phyloP scores from a whole-genome alignment of 1,140 invertebrate species.

The Drosophila tsacasi region DNA sequence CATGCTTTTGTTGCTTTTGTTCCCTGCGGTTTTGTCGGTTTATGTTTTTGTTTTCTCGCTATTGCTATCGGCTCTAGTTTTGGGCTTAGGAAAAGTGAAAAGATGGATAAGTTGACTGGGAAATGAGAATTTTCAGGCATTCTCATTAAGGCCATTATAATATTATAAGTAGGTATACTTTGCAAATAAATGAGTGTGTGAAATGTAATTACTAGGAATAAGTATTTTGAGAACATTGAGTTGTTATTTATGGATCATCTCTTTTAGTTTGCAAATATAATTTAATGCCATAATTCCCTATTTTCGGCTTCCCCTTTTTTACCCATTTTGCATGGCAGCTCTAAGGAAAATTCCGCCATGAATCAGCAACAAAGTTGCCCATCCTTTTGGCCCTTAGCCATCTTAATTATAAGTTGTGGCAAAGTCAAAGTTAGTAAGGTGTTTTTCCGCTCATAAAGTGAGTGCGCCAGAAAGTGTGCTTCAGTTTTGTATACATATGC shows the following conservation, averaged over 20 bases:
- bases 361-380: constrained; percentile 34
- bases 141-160: constrained; percentile 15
- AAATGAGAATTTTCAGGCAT: constrained; percentile 9
- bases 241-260: neutral
- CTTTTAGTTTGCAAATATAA: neutral
- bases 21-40: constrained; percentile 9
- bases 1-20: constrained; percentile 19
- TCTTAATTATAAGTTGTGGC: constrained; percentile 71
- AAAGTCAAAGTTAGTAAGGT: constrained; percentile 67
- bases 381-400: constrained; percentile 21
- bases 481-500: constrained; percentile 46
- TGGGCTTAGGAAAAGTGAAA: constrained; percentile 12
- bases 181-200: neutral
- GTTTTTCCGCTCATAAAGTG: constrained; percentile 34
- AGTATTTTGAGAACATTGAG: neutral
- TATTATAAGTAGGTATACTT: neutral
- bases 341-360: constrained; percentile 1
- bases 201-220: too few relatives aligned
- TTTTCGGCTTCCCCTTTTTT: neutral
- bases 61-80: constrained; percentile 14
- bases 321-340: neutral
- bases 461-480: constrained; percentile 60
- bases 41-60: constrained; percentile 17
- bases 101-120: neutral
- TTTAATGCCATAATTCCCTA: neutral